Base-by-base conservation (phyloP, 2,888 invertebrate species). In the Nomada ferruginata region DNA sequence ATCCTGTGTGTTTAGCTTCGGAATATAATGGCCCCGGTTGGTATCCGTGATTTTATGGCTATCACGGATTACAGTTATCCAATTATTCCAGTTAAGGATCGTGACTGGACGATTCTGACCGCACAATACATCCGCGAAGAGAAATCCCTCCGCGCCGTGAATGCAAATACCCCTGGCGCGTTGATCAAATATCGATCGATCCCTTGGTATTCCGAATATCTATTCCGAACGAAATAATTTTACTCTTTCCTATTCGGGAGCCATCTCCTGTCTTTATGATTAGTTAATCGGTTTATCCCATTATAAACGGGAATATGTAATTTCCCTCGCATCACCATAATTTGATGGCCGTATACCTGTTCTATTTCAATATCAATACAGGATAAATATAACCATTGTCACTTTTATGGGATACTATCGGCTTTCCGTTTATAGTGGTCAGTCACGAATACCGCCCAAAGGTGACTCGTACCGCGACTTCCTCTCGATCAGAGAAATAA, bases 41-140 rank as follows among this genome's bases (percentile, higher is more conserved):
- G 53, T 78, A 72, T 72, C 63, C 79, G 44, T 42, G 70, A 79
- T 79, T 79, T 77, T 52, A 77, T 64, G 79, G 70, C 73, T 70
- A 79, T 82, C 79, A 26, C 55, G 55, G 74, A 79, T 79, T 70
- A 79, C 81, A 74, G 44, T 79, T 53, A 74, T 79, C 74, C 79
- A 79, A 82, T 80, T 80, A 80, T 82, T 74, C 65, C 65, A 61
- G 60, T 79, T 74, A 74, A 66, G 53, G 47, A 44, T 65, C 60
- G 60, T 44, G 70, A 74, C 65, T 65, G 64, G 69, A 55, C 63
- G 69, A 64, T 75, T 76, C 20, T 13, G 42, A 18, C 3, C 29
- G 42, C 10, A 29, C 15, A n/a, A 42, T 42, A 18, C 15, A 11
- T 7, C 29, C 57, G 23, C n/a, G 20, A 53, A 20, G 13, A n/a